phyloP scores from a whole-genome alignment of 2,113 vertebrate genomes.

The Toxotes jaculatrix region DNA sequence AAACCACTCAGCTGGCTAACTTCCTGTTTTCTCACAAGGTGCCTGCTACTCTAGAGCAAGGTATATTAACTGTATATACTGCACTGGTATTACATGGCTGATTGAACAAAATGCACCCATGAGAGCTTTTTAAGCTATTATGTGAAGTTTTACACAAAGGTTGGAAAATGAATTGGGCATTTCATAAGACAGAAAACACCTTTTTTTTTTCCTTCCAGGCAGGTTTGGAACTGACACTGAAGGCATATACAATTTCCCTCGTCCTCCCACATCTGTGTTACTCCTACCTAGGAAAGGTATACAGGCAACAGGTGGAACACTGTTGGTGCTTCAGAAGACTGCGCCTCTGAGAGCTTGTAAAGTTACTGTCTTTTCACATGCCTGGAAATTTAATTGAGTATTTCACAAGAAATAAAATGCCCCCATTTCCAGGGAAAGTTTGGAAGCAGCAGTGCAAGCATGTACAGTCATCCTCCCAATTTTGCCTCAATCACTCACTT shows the following conservation, averaged over 20 bases:
- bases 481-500: conserved; percentile 12
- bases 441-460: background rate
- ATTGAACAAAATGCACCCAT: conserved; percentile 37
- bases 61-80: background rate
- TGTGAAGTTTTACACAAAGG: conserved; percentile 19
- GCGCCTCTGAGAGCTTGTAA: conserved; percentile 33
- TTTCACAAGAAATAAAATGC: conserved; percentile 41
- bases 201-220: conserved; percentile 5
- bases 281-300: conserved; percentile 11
- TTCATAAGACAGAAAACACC: conserved; percentile 29
- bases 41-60: conserved; percentile 30
- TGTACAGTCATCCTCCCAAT: conserved; percentile 20
- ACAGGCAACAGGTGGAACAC: background rate
- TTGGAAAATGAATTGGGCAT: conserved; percentile 36
- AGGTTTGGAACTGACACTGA: background rate
- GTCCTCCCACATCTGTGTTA: background rate
- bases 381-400: conserved; percentile 35
- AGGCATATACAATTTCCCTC: background rate
- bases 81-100: background rate
- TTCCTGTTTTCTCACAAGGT: conserved; percentile 79
- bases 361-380: conserved; percentile 21
- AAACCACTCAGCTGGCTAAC: conserved; percentile 73
- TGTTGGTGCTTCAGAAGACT: background rate
- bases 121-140: conserved; percentile 35
- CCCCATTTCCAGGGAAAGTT: conserved; percentile 38